phyloP scores from a whole-genome alignment of 2,113 vertebrate genomes.

The Hemichromis elongatus region DNA sequence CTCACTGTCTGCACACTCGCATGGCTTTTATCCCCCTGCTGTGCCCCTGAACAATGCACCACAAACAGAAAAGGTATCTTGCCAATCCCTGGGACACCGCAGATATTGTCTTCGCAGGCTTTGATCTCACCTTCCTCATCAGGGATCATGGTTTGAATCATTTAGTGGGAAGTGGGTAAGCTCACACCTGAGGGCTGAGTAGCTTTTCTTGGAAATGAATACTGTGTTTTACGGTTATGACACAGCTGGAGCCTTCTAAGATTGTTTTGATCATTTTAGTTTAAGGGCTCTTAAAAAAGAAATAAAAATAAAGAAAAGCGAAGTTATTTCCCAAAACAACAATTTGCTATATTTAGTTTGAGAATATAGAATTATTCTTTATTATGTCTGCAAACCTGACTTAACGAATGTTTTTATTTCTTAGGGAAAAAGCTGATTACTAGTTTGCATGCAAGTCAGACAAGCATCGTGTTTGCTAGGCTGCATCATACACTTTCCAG shows the following conservation, averaged over 20 bases:
- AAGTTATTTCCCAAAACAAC: neutral
- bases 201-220: conserved; percentile 5
- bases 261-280: neutral
- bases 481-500: neutral
- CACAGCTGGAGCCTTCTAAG: neutral
- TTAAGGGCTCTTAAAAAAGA: neutral
- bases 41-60: conserved; percentile 50
- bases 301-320: too few species aligned
- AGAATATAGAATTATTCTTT: neutral
- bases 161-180: conserved; percentile 1
- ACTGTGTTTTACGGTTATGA: conserved; percentile 3
- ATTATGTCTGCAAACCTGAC: neutral
- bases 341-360: neutral
- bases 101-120: conserved; percentile 19
- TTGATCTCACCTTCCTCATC: conserved; percentile 32
- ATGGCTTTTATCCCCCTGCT: conserved; percentile 38
- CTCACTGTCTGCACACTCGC: neutral
- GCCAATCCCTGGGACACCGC: neutral
- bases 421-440: neutral
- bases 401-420: neutral
- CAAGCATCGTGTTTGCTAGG: neutral
- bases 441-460: neutral
- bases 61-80: conserved; percentile 54
- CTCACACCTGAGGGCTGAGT: conserved; percentile 41
- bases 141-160: conserved; percentile 14